Conservation (phyloP, 2,797 vertebrate species). For the Paedocypris micromegethes region DNA sequence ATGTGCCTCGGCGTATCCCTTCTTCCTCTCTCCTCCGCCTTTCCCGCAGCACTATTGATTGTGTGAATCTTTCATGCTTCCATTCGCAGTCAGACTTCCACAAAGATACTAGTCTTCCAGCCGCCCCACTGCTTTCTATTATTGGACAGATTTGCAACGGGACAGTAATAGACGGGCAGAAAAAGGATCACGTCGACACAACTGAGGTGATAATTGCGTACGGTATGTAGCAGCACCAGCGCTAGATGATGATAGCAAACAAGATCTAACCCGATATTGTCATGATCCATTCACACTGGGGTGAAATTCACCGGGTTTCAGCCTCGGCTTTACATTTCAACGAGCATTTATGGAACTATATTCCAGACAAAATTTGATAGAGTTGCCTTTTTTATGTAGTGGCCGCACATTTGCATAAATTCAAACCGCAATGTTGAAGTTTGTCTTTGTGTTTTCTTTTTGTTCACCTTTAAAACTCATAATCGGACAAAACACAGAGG, state of each 20-base stretch:
- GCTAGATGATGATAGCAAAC: constrained; percentile 23
- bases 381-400: too few relatives aligned
- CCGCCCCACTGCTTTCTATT: constrained; percentile 28
- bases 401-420: too few relatives aligned
- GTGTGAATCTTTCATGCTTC: constrained; percentile 15
- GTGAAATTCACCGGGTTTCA: too few relatives aligned
- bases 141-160: constrained; percentile 25
- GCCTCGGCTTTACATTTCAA: too few relatives aligned
- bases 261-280: constrained; percentile 14
- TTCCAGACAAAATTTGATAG: too few relatives aligned
- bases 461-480: too few relatives aligned
- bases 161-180: background rate
- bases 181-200: constrained; percentile 1
- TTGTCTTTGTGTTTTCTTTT: too few relatives aligned
- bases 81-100: constrained; percentile 26
- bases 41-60: constrained; percentile 37
- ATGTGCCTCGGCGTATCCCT: background rate
- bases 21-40: constrained; percentile 16
- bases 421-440: too few relatives aligned
- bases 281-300: background rate
- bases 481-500: too few relatives aligned
- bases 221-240: constrained; percentile 1
- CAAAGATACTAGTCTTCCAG: constrained; percentile 12
- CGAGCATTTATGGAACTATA: too few relatives aligned
- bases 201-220: constrained; percentile 21